These are phyloP conservation scores for Archivesica marissinica DNA, from an alignment of 1,140 invertebrate species.

Conservation along the genomic window DNA sequence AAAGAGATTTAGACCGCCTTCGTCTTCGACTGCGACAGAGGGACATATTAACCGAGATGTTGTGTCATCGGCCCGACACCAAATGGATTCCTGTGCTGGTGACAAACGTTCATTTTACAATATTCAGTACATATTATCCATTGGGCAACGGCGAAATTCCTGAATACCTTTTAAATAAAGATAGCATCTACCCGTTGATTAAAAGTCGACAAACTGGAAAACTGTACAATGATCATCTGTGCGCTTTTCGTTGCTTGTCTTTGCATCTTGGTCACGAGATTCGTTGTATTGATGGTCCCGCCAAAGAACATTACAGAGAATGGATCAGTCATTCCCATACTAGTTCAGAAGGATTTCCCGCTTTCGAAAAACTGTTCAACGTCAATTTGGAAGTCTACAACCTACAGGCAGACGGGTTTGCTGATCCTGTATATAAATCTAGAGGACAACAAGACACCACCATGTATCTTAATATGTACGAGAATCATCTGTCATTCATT, in stretches of 20 bases:
- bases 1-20: background rate
- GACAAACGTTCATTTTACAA: slow-evolving; percentile 26
- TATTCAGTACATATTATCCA: slow-evolving; percentile 40
- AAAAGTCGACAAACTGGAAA: slow-evolving; percentile 9
- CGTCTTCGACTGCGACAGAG: background rate
- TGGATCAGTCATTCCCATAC: background rate
- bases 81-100: slow-evolving; percentile 48
- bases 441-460: background rate
- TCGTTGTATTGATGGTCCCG: background rate
- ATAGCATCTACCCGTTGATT: slow-evolving; percentile 27
- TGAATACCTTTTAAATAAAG: slow-evolving; percentile 20
- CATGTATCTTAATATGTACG: background rate
- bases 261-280: slow-evolving; percentile 19
- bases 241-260: background rate
- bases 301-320: background rate
- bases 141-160: slow-evolving; percentile 11
- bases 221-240: slow-evolving; percentile 6
- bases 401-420: slow-evolving; percentile 74
- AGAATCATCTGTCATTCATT: slow-evolving; percentile 9
- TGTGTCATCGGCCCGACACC: slow-evolving; percentile 19
- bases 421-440: background rate
- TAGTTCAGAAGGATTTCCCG: background rate
- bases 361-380: slow-evolving; percentile 2
- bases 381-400: slow-evolving; percentile 29
- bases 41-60: slow-evolving; percentile 9